Percentiles rank a stretch among this genome's conserved stretches.
These are phyloP conservation scores for Odontesthes bonariensis DNA, from an alignment of 2,113 vertebrate genomes.

Conservation along the genomic window DNA sequence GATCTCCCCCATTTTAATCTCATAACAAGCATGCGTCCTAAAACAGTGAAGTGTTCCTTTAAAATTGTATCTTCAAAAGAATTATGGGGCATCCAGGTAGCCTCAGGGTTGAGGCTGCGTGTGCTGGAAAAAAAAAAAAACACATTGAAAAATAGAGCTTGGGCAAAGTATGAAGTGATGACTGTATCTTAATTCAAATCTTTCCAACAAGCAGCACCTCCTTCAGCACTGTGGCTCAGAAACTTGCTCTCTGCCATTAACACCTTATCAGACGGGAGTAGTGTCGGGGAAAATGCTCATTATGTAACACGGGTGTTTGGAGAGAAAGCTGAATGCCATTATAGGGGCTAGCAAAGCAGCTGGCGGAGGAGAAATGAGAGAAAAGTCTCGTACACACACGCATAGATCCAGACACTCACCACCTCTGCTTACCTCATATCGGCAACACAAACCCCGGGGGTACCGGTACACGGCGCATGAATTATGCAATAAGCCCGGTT, in stretches of 20 bases:
- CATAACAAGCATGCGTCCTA: not conserved
- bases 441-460: conserved; percentile 29
- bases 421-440: conserved; percentile 42
- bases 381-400: conserved; percentile 1
- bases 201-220: conserved; percentile 17
- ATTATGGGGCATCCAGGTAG: not conserved
- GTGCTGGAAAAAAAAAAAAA: not conserved
- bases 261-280: conserved; percentile 22
- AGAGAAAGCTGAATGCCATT: conserved; percentile 44
- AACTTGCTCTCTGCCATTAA: conserved; percentile 29
- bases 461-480: conserved; percentile 49
- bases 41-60: not conserved
- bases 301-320: conserved; percentile 57
- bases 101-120: not conserved
- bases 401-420: conserved; percentile 2
- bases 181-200: not conserved
- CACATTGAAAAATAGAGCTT: not conserved
- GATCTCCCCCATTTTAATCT: not conserved
- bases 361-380: conserved; percentile 39
- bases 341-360: conserved; percentile 40
- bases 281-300: conserved; percentile 43
- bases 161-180: too few species aligned
- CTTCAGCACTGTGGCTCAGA: conserved; percentile 17
- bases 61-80: not conserved
- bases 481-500: conserved; percentile 56